These are phyloP conservation scores for Papilio polyxenes DNA, from an alignment of 1,140 invertebrate genomes.

Conservation along the genomic window DNA sequence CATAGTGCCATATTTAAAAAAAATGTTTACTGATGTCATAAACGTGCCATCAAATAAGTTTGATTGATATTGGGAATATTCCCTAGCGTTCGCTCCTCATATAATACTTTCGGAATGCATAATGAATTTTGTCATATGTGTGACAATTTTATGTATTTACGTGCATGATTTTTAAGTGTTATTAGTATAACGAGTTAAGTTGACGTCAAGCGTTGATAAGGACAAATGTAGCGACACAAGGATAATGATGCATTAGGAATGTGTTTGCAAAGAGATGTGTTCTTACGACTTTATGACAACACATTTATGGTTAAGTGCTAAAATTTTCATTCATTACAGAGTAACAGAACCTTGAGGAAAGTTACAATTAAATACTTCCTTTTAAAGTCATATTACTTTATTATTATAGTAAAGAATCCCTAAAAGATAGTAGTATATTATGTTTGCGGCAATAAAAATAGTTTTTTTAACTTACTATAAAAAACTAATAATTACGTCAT, in stretches of 20 bases:
- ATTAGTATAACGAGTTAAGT: background rate
- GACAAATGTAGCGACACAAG: background rate
- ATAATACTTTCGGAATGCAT: no score
- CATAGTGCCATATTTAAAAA: no score
- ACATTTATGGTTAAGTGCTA: background rate
- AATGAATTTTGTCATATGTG: no score
- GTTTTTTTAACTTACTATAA: background rate
- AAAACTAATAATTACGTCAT: conserved; percentile 5
- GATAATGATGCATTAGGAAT: conserved; percentile 12
- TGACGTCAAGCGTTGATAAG: conserved; percentile 15
- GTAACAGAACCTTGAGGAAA: background rate
- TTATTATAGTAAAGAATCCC: background rate
- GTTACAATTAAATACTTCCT: background rate
- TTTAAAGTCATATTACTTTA: background rate
- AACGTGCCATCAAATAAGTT: no score
- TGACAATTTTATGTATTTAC: conserved; percentile 1
- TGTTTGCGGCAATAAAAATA: background rate
- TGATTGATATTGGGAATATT: no score
- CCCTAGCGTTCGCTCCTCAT: no score
- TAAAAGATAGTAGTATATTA: background rate
- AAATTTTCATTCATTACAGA: background rate
- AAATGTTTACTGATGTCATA: no score
- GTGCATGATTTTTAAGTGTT: background rate
- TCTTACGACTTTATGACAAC: background rate
- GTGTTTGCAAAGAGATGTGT: background rate